Percentiles rank a stretch among this genome's conserved stretches.
Evolutionary conservation across 1,140 invertebrate species (phyloP).

Genomic region (Drosophila pseudoananassae): DNA sequence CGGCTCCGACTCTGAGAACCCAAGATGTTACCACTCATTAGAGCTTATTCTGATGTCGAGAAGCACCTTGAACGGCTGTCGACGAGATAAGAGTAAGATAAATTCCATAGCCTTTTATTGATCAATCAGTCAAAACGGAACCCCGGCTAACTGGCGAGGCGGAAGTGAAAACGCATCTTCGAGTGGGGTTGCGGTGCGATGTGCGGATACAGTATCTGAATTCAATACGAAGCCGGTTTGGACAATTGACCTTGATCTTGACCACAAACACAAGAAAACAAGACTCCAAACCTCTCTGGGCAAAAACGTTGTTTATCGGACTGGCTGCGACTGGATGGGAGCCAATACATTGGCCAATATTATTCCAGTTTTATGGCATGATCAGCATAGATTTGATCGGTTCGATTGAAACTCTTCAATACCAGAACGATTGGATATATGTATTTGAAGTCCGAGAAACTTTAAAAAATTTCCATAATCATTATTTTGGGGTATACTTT

Average conservation of each 20-base stretch:
- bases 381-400: conserved; percentile 29
- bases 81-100: conserved; percentile 47
- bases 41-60: conserved; percentile 34
- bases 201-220: conserved; percentile 51
- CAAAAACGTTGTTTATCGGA: conserved; percentile 16
- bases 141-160: conserved; percentile 27
- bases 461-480: conserved; percentile 26
- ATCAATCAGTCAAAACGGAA: conserved; percentile 71
- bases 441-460: neutral
- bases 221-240: conserved; percentile 60
- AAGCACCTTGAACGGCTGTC: conserved; percentile 61
- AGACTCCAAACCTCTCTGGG: conserved; percentile 26
- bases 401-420: neutral
- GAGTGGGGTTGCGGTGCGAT: conserved; percentile 17
- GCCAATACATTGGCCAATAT: conserved; percentile 22
- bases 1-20: conserved; percentile 23
- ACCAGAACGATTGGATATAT: conserved; percentile 8
- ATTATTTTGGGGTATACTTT: conserved; percentile 17
- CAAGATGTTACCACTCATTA: conserved; percentile 20
- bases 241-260: conserved; percentile 70
- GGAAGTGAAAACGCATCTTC: conserved; percentile 73
- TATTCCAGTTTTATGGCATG: conserved; percentile 40
- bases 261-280: conserved; percentile 59
- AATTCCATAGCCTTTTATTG: conserved; percentile 66
- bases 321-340: conserved; percentile 21